phyloP scores from a whole-genome alignment of 2,888 invertebrate species.

The Anoplius nigerrimus region DNA sequence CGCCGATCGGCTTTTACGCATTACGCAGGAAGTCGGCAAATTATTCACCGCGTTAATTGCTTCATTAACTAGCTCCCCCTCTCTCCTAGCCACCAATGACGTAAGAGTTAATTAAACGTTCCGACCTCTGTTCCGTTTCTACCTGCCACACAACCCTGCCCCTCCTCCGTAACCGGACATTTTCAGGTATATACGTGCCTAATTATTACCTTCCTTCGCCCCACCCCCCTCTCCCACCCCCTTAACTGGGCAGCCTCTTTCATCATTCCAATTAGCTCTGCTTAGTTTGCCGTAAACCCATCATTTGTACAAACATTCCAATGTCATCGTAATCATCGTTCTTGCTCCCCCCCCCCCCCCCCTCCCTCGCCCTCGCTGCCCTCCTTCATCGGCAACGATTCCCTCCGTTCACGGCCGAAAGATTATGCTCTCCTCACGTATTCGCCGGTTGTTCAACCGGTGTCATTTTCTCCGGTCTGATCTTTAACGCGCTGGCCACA shows the following conservation, averaged over 20 bases:
- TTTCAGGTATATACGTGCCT: not conserved
- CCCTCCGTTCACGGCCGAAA: no score
- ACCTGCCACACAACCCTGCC: no score
- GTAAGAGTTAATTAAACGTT: conserved; percentile 15
- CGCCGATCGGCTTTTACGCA: conserved; percentile 3
- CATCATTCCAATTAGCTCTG: conserved; percentile 19
- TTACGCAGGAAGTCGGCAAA: conserved; percentile 26
- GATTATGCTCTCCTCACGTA: not conserved
- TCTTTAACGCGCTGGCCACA: not conserved
- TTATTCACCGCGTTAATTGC: conserved; percentile 27
- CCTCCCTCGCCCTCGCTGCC: not conserved
- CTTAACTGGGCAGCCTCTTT: no score
- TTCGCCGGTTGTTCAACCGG: not conserved
- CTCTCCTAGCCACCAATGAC: conserved; percentile 7
- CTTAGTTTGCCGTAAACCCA: conserved; percentile 17
- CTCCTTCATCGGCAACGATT: conserved; percentile 7
- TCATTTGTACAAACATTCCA: conserved; percentile 26
- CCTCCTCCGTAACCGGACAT: not conserved
- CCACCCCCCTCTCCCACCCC: not conserved
- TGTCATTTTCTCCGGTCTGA: not conserved
- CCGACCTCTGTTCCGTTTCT: not conserved
- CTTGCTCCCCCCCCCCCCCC: not conserved
- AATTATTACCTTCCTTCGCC: not conserved
- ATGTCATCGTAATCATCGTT: conserved; percentile 22
- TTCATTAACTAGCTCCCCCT: conserved; percentile 34